phyloP scores from a whole-genome alignment of 2,797 vertebrate species.

The Salmo trutta region DNA sequence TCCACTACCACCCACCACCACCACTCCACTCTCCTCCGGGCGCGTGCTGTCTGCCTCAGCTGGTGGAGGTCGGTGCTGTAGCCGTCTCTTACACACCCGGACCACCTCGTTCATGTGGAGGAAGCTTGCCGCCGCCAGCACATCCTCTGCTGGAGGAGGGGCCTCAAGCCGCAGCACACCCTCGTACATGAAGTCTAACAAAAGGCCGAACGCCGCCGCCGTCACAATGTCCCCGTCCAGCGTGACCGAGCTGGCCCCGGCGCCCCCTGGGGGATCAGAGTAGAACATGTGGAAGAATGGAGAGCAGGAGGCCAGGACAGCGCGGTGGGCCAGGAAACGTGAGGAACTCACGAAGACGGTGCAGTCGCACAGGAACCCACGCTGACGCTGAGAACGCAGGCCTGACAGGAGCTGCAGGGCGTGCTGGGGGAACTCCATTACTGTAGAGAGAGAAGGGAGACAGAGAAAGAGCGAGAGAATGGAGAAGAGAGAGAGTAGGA shows the following conservation, averaged over 20 bases:
- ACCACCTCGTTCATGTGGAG: slow-evolving; percentile 97
- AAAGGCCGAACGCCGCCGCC: slow-evolving; percentile 85
- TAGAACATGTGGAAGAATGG: slow-evolving; percentile 97
- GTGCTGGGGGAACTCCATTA: slow-evolving; percentile 95
- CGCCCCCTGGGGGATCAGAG: slow-evolving; percentile 81
- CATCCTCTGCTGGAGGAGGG: slow-evolving; percentile 86
- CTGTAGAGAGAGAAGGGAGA: slow-evolving; percentile 21
- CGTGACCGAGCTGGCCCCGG: slow-evolving; percentile 73
- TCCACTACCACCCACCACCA: slow-evolving; percentile 48
- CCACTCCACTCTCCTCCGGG: slow-evolving; percentile 72
- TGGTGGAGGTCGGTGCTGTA: slow-evolving; percentile 84
- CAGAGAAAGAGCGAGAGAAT: background rate
- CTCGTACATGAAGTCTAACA: slow-evolving; percentile 94
- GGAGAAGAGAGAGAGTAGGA: background rate
- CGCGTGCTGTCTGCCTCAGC: slow-evolving; percentile 94
- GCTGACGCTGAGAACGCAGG: slow-evolving; percentile 86
- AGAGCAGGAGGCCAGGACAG: slow-evolving; percentile 90
- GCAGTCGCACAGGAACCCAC: slow-evolving; percentile 96
- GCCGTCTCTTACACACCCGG: slow-evolving; percentile 88
- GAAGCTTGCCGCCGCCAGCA: slow-evolving; percentile 93
- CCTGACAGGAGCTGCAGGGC: slow-evolving; percentile 88
- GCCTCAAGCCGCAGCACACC: slow-evolving; percentile 83
- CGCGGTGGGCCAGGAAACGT: slow-evolving; percentile 88
- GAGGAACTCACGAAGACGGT: slow-evolving; percentile 86
- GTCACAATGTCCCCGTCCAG: slow-evolving; percentile 94